Base-by-base conservation (phyloP, 2,113 vertebrate genomes). In the Lophura nycthemera region DNA sequence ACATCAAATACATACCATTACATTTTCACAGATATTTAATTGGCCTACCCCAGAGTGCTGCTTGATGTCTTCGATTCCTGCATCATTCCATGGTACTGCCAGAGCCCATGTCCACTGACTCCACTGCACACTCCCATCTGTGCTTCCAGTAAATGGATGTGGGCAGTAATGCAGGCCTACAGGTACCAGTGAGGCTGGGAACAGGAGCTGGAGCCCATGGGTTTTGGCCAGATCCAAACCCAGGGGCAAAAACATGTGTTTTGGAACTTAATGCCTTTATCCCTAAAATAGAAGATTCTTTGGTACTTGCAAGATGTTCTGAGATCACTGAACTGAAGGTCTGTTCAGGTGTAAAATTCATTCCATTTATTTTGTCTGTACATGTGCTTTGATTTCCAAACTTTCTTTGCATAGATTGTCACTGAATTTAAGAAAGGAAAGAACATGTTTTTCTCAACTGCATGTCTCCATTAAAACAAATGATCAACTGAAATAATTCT, bases 101-200 rank as follows among this genome's bases (percentile, higher is more conserved):
- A 3, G 54, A 47, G 64, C 38, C n/a, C 20, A 22, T 4, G 3
- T 16, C 20, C 34, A 10, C 3, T 4, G 11, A 59, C 36, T 20
- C 22, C 21, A 11, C 38, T 21, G 54, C 18, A 2, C 4, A 3
- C 13, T 21, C 36, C 14, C 5, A 6, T 3, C n/a, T 6, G 25
- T 11, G 54, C 60, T 8, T 3, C 19, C 1, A 0, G 32, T 43
- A 3, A 54, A 59, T 8, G 14, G 13, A 59, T 1, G 2, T 1
- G 36, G 32, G 38, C 20, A 71, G 18, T 29, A 45, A 16, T 2
- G 2, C 63, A 74, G 34, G 65, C 11, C 10, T 11, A n/a, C 22
- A 40, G 15, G 42, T 25, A 38, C n/a, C 25, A 40, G 13, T 5
- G n/a, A 11, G 7, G 3, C 8, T 72, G 19, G 14, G 4, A 24